Evolutionary conservation across 2,888 invertebrate genomes (phyloP), one percentile per base, ranked within the genome.

Genomic region (Phymatocera aterrima): DNA sequence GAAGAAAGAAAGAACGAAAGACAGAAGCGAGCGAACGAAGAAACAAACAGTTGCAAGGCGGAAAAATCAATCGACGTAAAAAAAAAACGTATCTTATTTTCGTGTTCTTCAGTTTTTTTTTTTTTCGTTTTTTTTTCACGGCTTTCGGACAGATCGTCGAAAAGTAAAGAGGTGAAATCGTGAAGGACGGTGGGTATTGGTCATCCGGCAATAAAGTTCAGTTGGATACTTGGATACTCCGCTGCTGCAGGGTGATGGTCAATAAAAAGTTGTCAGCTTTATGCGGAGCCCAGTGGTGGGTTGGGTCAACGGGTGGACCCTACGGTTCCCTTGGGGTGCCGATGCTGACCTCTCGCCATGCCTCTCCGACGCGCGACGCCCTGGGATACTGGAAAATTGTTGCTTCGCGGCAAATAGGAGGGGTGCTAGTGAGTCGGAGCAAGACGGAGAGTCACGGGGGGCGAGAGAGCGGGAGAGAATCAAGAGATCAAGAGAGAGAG

Each of bases 211-310:
- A 64, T 64, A 64, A 64, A 64, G 18, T 64, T 64, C 34, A 64
- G 61, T 57, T 57, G 57, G 64, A 21, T 34, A 34, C 18, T 18
- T n/a, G n/a, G n/a, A n/a, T n/a, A n/a, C n/a, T n/a, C n/a, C n/a
- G n/a, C n/a, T n/a, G n/a, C n/a, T n/a, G n/a, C 37, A 34, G 61
- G 37, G n/a, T 37, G 43, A 68, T 51, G 72, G 48, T 51, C 48
- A 51, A 51, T 72, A 51, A 72, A 72, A 72, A 72, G 51, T 72
- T 72, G 72, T 72, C 72, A 51, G 72, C 48, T 48, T 48, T 72
- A 34, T 51, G 48, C 34, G 51, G 28, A 68, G 68, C 24, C 24
- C 21, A 68, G 46, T 68, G 46, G 43, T 46, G n/a, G 18, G 61
- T n/a, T 64, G 61, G 61, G 61, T 64, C 34, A 64, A n/a, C 61